Evolutionary conservation across 2,113 vertebrate species (phyloP), one percentile per base, ranked within the genome.

Genomic region (Tricholaema leucomelas): DNA sequence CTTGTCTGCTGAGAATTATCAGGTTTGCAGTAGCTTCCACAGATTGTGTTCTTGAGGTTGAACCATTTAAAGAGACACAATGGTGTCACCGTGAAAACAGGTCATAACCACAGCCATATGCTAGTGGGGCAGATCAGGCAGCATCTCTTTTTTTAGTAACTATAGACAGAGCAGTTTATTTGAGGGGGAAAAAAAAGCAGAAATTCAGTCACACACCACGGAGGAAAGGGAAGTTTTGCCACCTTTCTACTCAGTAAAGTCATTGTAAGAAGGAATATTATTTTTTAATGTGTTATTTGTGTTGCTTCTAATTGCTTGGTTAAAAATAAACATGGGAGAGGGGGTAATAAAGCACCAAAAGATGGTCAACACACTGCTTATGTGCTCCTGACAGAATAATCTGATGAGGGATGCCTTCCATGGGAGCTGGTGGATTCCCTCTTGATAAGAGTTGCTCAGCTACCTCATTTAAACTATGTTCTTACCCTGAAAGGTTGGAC

Each of bases 71-170:
- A 95, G 67, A 95, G 71, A 79, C 72, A 86, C 80, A 90, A 18
- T 72, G 87, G 96, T 86, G 91, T 95, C 90, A 92, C 87, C 61
- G 54, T 56, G 73, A 78, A 95, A 95, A 92, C 71, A 85, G 92
- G 91, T 94, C 90, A 94, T 80, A 90, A 87, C 67, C 25, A 54
- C 87, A 92, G 70, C 77, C 52, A 23, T 81, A 60, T 78, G 58
- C 36, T 94, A 85, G 82, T 55, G 84, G 20, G 90, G 72, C 60
- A 42, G 83, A 63, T 38, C 54, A 84, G 77, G 58, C 72, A 84
- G 10, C 27, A 54, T 77, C 10, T 59, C 75, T 78, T 91, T 89
- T 81, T 79, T 70, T 50, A 81, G 75, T 88, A 94, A 69, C 89
- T 95, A 85, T 73, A 72, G 23, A 92, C 81, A 79, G 65, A 76